Evolutionary conservation across 2,888 invertebrate species (phyloP), one percentile per base, ranked within the genome.

Genomic region (Spisula subtruncata): DNA sequence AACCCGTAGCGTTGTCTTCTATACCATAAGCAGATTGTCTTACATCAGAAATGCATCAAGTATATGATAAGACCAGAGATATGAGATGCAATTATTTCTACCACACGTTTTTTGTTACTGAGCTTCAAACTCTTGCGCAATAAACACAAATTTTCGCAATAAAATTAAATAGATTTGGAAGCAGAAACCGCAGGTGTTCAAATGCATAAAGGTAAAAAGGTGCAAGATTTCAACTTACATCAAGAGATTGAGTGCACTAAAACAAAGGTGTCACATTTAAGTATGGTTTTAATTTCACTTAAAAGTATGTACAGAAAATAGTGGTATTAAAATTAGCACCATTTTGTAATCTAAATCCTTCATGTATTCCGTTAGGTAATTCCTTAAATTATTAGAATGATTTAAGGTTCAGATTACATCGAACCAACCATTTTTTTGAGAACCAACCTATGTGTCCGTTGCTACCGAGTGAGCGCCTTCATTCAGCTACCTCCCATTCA

Each of bases 81-180:
- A 35, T 35, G 75, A 8, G 35, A 32, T 18, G 25, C 32, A 75
- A 75, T 75, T 75, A 75, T 75, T 75, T 75, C 32, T 32, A 35
- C 75, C 35, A 32, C 35, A 75, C 14, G 29, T 75, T 75, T 75
- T 75, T 75, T 75, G 75, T 75, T 75, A 35, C 75, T 41, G 41
- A 75, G 32, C 32, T 14, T 16, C 75, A 32, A 71, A 75, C 10
- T 14, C 12, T 20, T 35, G 12, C 16, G 29, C 29, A 32, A 35
- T 35, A 75, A 75, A 35, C 25, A 35, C 29, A 75, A 75, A 35
- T 75, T 75, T 32, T 32, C 8, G 75, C 32, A 75, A 75, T 75
- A 35, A 75, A 75, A 75, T 75, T 75, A 75, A 75, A 75, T 75
- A 75, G 75, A 75, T 35, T 32, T 75, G 75, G 75, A 75, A 75